phyloP scores from a whole-genome alignment of 2,113 vertebrate genomes.

The Osmerus eperlanus region DNA sequence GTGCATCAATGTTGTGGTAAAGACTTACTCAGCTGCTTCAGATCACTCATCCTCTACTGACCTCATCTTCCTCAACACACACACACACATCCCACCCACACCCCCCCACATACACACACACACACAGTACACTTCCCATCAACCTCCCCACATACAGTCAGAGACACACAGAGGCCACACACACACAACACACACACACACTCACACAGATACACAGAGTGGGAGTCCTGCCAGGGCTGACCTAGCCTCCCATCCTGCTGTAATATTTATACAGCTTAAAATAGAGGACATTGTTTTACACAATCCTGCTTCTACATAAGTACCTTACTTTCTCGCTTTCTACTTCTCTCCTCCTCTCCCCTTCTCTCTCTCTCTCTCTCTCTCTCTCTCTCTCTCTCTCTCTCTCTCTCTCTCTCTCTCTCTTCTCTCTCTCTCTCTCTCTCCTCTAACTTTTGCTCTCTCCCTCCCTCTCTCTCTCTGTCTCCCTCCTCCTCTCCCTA shows the following conservation, averaged over 20 bases:
- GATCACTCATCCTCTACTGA: slow-evolving; percentile 69
- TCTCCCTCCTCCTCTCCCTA: no score
- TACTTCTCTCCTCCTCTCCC: slow-evolving; percentile 23
- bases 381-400: no score
- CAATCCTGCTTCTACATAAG: slow-evolving; percentile 57
- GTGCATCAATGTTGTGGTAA: neutral
- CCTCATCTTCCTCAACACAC: slow-evolving; percentile 42
- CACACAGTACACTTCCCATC: neutral
- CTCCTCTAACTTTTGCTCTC: no score
- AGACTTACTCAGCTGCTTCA: slow-evolving; percentile 57
- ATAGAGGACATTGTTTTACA: slow-evolving; percentile 51
- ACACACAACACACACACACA: slow-evolving; percentile 4
- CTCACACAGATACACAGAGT: neutral
- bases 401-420: no score
- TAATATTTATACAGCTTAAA: slow-evolving; percentile 60
- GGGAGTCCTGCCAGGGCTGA: slow-evolving; percentile 21
- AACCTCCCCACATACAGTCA: no score
- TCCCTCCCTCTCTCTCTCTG: no score
- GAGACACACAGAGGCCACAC: neutral
- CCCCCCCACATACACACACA: neutral
- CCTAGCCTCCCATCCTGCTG: slow-evolving; percentile 37
- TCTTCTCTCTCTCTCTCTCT: no score
- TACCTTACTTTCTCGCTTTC: slow-evolving; percentile 27
- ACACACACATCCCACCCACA: neutral
- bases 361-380: neutral